Base-by-base conservation (phyloP, 1,140 invertebrate genomes). In the Drosophila parvula region DNA sequence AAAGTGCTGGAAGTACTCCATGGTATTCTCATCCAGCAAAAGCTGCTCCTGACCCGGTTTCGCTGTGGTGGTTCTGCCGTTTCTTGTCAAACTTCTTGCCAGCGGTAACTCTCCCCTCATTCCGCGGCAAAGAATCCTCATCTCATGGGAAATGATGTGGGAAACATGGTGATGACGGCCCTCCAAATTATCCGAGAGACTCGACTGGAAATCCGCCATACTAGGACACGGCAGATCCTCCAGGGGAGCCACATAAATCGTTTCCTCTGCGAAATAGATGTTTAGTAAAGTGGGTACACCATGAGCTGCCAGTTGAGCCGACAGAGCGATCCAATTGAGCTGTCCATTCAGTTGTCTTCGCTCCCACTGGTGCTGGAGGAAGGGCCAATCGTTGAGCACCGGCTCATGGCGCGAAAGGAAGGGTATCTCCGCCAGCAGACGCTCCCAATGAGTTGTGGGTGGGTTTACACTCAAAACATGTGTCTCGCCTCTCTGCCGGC, bases 231-330 rank as follows among this genome's bases (percentile, higher is more conserved):
- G 65, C 18, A 82, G 14, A n/a, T 90, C 60, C 16, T 64, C 36
- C n/a, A 89, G 56, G 8, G 86, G 74, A 53, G 65, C 67, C 38
- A 91, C 68, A 55, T 83, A 91, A 38, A 91, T 83, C 0, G 90
- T 89, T 1, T 71, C 45, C 47, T 80, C 32, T 9, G 90, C 90
- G 56, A 91, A 91, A 58, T 83, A 91, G 9, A 91, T 78, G n/a
- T 82, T 38, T 12, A 91, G 18, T 7, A 91, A 63, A 2, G 71
- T 90, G 14, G 81, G 71, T 18, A 91, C 18, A 0, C 90, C 90
- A 30, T 90, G 86, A 10, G 83, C 73, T 16, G 83, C 83, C 44
- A 91, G 58, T 59, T 91, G 74, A 11, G 86, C 88, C 1, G 90
- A 61, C 3, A 91, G 45, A 1, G 57, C 36, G 4, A 85, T 63